Base-by-base conservation (phyloP, 2,888 invertebrate species). In the Melanotus villosus region DNA sequence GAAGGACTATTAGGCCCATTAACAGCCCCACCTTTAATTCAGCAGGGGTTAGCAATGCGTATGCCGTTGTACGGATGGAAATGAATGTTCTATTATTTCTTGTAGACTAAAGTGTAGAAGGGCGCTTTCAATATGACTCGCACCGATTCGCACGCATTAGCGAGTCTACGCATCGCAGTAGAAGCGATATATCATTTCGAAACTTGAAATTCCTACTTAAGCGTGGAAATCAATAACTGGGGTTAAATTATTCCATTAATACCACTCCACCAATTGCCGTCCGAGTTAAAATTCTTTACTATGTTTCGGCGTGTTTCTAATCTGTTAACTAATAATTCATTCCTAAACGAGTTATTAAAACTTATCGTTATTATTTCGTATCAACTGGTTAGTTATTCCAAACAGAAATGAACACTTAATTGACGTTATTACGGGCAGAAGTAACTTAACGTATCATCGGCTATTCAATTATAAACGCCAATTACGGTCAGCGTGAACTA, bases 121-220 rank as follows among this genome's bases (percentile, higher is more conserved):
- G 52, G 52, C n/a, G 52, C 16, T 52, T 52, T 32, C 52, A 52
- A 52, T 52, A 52, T n/a, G 52, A 52, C 12, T 52, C 32, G 32
- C 52, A 32, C 32, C 52, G 32, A 32, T 52, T 52, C 52, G 32
- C n/a, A 52, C n/a, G 52, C 30, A 52, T 30, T 52, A 34, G 32
- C 32, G 32, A 9, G 34, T 52, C 34, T 52, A 32, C 32, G 32
- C 34, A 52, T 14, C 14, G 52, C 34, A 32, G 32, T 30, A 52
- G 18, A 16, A 32, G 18, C 52, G 16, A 32, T 56, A 56, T 56
- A 38, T 56, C 56, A 56, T 38, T 38, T 56, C 16, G 21, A 38
- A 56, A 56, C 56, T 56, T 56, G 21, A 34, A 56, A 56, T 56
- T 38, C 16, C 56, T 56, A 52, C 32, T 52, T 52, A 26, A 56